Evolutionary conservation across 2,113 vertebrate species (phyloP).

Genomic region (Eulacestoma nigropectus): DNA sequence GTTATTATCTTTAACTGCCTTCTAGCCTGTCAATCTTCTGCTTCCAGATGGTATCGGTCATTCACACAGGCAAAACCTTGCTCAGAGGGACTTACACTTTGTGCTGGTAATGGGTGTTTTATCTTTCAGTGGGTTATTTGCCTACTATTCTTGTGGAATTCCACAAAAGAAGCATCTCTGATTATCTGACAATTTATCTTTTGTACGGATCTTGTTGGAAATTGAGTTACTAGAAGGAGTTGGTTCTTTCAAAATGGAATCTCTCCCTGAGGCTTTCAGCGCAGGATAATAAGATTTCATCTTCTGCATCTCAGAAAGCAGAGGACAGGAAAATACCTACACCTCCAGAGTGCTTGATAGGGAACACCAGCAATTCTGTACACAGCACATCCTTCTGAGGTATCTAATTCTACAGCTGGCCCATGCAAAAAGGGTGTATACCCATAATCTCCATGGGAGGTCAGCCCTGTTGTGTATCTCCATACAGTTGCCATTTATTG

Average conservation of each 20-base stretch:
- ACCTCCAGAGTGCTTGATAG: not conserved
- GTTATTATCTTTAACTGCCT: conserved; percentile 68
- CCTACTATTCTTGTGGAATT: conserved; percentile 46
- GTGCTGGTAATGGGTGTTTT: conserved; percentile 62
- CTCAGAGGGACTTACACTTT: conserved; percentile 66
- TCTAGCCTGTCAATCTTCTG: conserved; percentile 65
- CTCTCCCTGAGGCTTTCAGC: conserved; percentile 34
- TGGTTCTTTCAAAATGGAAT: conserved; percentile 24
- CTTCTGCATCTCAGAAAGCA: not conserved
- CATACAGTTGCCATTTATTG: not conserved
- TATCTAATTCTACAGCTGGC: not conserved
- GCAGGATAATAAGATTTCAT: conserved; percentile 12
- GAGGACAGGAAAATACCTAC: not conserved
- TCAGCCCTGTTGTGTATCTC: not conserved
- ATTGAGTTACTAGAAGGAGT: conserved; percentile 55
- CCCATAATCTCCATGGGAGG: not conserved
- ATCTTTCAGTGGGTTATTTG: conserved; percentile 65
- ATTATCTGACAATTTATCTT: conserved; percentile 68
- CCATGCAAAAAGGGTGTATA: no score
- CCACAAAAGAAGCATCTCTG: conserved; percentile 54
- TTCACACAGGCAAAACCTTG: conserved; percentile 56
- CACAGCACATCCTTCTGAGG: not conserved
- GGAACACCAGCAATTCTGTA: not conserved
- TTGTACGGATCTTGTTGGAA: conserved; percentile 49
- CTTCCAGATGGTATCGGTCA: conserved; percentile 66